phyloP scores from a whole-genome alignment of 2,888 invertebrate genomes.

The Cistogaster globosa region DNA sequence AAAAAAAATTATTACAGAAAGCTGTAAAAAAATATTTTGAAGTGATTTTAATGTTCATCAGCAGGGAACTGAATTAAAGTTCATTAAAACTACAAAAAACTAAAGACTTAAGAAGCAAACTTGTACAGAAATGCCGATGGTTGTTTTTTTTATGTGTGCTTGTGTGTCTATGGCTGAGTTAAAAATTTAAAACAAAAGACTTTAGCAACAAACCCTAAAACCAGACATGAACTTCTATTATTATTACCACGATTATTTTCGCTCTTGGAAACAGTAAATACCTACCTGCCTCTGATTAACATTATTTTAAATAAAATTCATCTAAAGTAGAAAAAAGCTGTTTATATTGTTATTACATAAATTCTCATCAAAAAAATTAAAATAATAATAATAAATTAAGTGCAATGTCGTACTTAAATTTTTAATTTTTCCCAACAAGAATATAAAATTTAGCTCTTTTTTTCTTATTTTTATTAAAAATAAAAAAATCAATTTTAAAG shows the following conservation, averaged over 20 bases:
- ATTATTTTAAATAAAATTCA: constrained; percentile 13
- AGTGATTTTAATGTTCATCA: background rate
- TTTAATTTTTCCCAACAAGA: background rate
- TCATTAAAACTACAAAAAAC: constrained; percentile 28
- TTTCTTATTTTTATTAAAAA: constrained; percentile 18
- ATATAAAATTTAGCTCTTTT: constrained; percentile 15
- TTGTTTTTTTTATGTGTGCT: constrained; percentile 10
- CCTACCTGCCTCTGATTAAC: constrained; percentile 40
- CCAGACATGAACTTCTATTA: constrained; percentile 59
- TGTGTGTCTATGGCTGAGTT: constrained; percentile 13
- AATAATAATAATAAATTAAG: background rate
- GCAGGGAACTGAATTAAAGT: constrained; percentile 49
- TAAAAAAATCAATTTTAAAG: constrained; percentile 44
- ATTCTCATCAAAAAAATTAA: constrained; percentile 8
- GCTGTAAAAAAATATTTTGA: constrained; percentile 24
- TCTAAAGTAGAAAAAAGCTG: constrained; percentile 1
- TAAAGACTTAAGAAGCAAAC: constrained; percentile 62
- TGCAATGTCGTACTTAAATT: constrained; percentile 10
- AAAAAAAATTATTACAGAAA: constrained; percentile 21
- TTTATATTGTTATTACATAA: constrained; percentile 19
- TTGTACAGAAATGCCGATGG: constrained; percentile 45
- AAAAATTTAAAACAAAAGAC: constrained; percentile 76
- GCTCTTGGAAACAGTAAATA: constrained; percentile 40
- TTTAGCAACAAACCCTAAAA: constrained; percentile 76
- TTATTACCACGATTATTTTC: constrained; percentile 26